Percentiles rank a stretch among this genome's conserved stretches.
Conservation (phyloP, 2,888 invertebrate genomes). For the Amphipyra berbera region DNA sequence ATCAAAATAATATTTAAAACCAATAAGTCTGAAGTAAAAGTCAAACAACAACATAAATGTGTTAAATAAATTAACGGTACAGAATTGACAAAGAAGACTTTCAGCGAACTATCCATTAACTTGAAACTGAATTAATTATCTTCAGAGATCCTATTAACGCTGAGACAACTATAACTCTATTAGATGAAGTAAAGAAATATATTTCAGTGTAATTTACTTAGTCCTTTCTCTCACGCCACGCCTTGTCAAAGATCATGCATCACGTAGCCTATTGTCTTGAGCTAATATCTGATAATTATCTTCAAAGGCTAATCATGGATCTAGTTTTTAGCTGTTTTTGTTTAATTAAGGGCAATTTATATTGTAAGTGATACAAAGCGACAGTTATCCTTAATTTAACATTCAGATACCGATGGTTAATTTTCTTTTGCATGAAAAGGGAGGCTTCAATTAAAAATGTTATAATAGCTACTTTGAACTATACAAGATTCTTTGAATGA, state of each 20-base stretch:
- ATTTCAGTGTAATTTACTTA: conserved; percentile 14
- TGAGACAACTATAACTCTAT: conserved; percentile 1
- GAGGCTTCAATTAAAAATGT: conserved; percentile 30
- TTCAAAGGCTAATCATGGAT: conserved; percentile 34
- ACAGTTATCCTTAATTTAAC: conserved; percentile 20
- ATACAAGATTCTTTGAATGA: background rate
- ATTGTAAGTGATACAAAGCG: conserved; percentile 35
- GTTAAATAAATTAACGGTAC: background rate
- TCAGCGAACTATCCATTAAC: background rate
- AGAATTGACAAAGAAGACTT: background rate
- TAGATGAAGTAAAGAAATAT: conserved; percentile 15
- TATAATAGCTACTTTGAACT: background rate
- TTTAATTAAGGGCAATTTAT: conserved; percentile 34
- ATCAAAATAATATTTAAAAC: no score
- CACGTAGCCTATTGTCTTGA: conserved; percentile 34
- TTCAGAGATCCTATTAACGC: conserved; percentile 6
- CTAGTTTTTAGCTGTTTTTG: conserved; percentile 22
- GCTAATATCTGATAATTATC: conserved; percentile 14
- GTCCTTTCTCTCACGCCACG: conserved; percentile 20
- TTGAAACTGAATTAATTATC: background rate
- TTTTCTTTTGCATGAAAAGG: conserved; percentile 8
- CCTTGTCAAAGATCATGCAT: conserved; percentile 27
- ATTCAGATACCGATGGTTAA: conserved; percentile 23
- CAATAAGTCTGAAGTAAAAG: background rate
- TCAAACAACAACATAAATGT: background rate